Base-by-base conservation (phyloP, 2,113 vertebrate species). In the Mionectes macconnelli region DNA sequence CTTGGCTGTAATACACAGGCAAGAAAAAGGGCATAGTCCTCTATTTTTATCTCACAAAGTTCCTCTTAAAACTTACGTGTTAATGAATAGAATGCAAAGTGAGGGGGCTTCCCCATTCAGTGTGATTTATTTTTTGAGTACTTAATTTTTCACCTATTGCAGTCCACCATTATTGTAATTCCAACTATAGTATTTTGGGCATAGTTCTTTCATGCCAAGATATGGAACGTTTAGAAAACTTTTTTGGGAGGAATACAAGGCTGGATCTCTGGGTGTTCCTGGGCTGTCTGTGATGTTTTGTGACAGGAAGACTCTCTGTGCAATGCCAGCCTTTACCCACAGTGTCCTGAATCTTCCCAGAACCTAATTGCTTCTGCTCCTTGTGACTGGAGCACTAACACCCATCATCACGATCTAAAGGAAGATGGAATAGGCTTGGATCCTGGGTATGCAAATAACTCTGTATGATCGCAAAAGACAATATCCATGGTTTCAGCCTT, bases 391-490 rank as follows among this genome's bases (percentile, higher is more conserved):
- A 81, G 52, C 86, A 68, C 44, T 55, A 72, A 37, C 62, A 53
- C n/a, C 45, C 17, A 6, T 81, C 31, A 37, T 89, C 15, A 12
- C 12, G 23, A 7, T 16, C 35, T 67, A 50, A 57, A 53, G 56
- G 27, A 45, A 57, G 42, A 35, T 77, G 67, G 49, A 91, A 45
- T 28, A 76, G 57, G 11, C 23, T 94, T 80, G 72, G 27, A 74
- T 88, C 59, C 39, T 66, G 27, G 12, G 12, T 55, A 21, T 89
- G 55, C 49, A 76, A 13, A 68, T 30, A 79, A 28, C n/a, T 91
- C 35, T 72, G 14, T 49, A 12, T 56, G 49, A 62, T 63, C 60
- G 31, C 0, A 2, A 18, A 28, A 6, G 28, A 7, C 0, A 0
- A 1, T 53, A 49, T 28, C 37, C 1, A 1, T 66, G 56, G n/a